Evolutionary conservation across 1,140 invertebrate genomes (phyloP), one percentile per base, ranked within the genome.

Genomic region (Lepidurus apus): DNA sequence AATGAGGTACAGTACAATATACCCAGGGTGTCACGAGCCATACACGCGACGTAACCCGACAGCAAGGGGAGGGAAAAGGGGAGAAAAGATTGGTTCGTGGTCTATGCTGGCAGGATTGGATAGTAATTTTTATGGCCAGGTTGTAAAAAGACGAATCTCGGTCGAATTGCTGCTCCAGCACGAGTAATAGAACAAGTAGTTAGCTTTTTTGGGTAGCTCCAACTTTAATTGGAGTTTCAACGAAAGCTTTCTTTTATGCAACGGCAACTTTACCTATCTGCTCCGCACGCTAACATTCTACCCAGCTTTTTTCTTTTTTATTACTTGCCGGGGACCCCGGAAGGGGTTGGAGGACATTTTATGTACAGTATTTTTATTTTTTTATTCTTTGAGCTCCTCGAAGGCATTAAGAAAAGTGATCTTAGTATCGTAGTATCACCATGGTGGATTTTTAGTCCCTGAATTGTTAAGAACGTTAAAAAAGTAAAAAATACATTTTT

Each of bases 131-230:
- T 65, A 65, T 65, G 21, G n/a, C 53, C 21, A 21, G 53, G 53
- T 21, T 65, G 53, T 65, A 65, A 65, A 65, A 65, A 65, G 17
- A 65, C 53, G 53, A 65, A 65, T 65, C 53, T 65, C 53, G 53
- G 53, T 9, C 8, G 53, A 65, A 65, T 65, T 65, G 53, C 9
- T 13, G 6, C 17, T 13, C 21, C 53, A 13, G 21, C 53, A 13
- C 53, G 17, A 13, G 21, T 21, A 13, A 13, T 13, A 7, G 17
- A 9, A 65, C 17, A 7, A 11, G 9, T 65, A 65, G 53, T 65
- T 65, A 65, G 17, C 6, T 65, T 65, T 65, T 65, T 47, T 21
- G 0, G 53, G 17, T 13, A 65, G 53, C 53, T 65, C 21, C 21
- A 65, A 65, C 21, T 65, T 65, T 65, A 47, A 47, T 47, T 13